Evolutionary conservation across 2,888 invertebrate genomes (phyloP), one percentile per base, ranked within the genome.

Genomic region (Saturnia japonica): DNA sequence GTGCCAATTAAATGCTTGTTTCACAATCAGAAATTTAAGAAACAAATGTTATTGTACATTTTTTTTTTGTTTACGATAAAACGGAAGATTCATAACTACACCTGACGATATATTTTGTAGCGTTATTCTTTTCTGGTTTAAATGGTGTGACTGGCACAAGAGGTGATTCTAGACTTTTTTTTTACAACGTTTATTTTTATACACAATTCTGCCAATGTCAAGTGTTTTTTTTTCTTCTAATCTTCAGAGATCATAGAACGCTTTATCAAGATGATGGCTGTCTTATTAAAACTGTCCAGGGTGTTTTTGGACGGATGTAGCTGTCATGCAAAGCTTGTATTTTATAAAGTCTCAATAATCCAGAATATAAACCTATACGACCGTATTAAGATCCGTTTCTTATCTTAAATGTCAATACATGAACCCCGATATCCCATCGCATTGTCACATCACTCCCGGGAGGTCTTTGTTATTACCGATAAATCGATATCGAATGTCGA

Each of bases 401-500:
- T 64, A 64, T 64, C 64, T 62, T 9, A 64, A 64, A n/a, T 78
- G 73, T 72, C 70, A 72, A 73, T 69, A 69, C 69, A 71, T 72
- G 57, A 74, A 28, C 71, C 22, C 43, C 62, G 68, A 42, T 47
- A 47, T 64, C 67, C 70, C n/a, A 60, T 68, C 73, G 57, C 72
- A 83, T 83, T 84, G 83, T 85, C 77, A 76, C 74, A 79, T 73
- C 73, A 81, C 83, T 82, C 82, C 76, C 82, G 90, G 91, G 93
- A 89, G 93, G 93, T 92, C 92, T 84, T 84, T 82, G 77, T 82
- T 75, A 75, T 75, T 75, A 84, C 83, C 84, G 80, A 88, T 86
- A 85, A 85, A 87, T 85, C 86, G 85, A 87, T 86, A 87, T 88
- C 87, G 82, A 86, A 85, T 84, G 81, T 83, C 83, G 88, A 91